Evolutionary conservation across 2,797 vertebrate species (phyloP), one percentile per base, ranked within the genome.

Genomic region (Astyanax mexicanus): DNA sequence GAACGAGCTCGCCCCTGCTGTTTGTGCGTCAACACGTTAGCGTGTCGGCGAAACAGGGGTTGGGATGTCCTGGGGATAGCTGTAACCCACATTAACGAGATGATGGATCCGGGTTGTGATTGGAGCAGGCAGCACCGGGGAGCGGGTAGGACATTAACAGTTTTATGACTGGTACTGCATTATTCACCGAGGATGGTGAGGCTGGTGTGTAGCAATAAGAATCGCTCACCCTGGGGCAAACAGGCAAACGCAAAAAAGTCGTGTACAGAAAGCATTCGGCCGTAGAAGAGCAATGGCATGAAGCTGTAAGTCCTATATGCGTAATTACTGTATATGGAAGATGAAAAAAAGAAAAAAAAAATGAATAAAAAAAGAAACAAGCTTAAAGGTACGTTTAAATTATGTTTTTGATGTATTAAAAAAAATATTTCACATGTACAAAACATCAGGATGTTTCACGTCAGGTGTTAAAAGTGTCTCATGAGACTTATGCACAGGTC

Each of bases 121-220:
- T 54, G 40, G 49, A 77, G 40, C 25, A 21, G 69, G 49, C 60
- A 29, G 37, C 19, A n/a, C 13, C n/a, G 25, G 29, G 27, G 42
- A 57, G 75, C 35, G 73, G 58, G 65, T 40, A 47, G 72, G 54
- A 54, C 71, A 45, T 67, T 76, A 62, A 32, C 37, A 11, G 72
- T 72, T 83, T 81, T 78, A 74, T 54, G 69, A 25, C 40, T 25
- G 17, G 32, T 60, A 57, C 74, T 82, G 62, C 44, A 82, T 84
- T 79, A 81, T 81, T 81, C 78, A 79, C 72, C 9, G 21, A n/a
- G 37, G 49, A 52, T 51, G 8, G 35, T 60, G 60, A 65, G 51
- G 64, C 58, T 40, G 72, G 57, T 45, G 49, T 58, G 44, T 38
- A 69, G 68, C 80, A 84, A 82, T 82, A 78, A 74, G 65, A 79